Base-by-base conservation (phyloP, 2,797 vertebrate species). In the Jordanella pulchra region DNA sequence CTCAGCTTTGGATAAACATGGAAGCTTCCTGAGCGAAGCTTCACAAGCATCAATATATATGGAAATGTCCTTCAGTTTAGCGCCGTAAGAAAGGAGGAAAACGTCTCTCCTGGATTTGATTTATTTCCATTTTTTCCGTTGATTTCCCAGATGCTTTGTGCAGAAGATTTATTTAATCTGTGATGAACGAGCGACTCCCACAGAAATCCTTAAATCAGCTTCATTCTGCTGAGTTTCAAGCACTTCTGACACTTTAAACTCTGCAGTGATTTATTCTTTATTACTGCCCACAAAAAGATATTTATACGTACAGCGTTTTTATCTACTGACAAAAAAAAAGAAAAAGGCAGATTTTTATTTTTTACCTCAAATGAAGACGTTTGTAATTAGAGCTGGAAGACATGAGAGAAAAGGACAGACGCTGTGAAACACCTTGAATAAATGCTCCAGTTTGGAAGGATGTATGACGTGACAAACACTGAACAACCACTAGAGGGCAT, bases 31-130 rank as follows among this genome's bases (percentile, higher is more conserved):
- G 76, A 73, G 42, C 67, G 13, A 68, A 75, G 56, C 44, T 69
- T 75, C 76, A 84, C 69, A 73, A 75, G 76, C 79, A 88, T 81
- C 87, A 82, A 91, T 90, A 87, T 90, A 91, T 84, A 89, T 92
- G 86, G 80, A 89, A 91, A 92, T 91, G 42, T 42, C 2, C 50
- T 51, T 45, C 39, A 45, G 53, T 70, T 83, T 74, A 71, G 44
- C 21, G 25, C 70, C 75, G 67, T 78, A 83, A 77, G 84, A 78
- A 74, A 75, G 68, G 53, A 73, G 75, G 84, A 75, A 75, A 85
- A 84, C 73, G 76, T 56, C 66, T 71, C 2, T 23, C 64, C 21
- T 67, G 42, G 53, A 56, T 82, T 83, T 84, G 82, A 82, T 86
- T 87, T 86, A 84, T 75, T 80, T 51, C 69, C 54, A 53, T 73